Percentiles rank a stretch among this genome's conserved stretches.
Evolutionary conservation across 1,140 invertebrate species (phyloP).

Genomic region (Neomicropteryx cornuta): DNA sequence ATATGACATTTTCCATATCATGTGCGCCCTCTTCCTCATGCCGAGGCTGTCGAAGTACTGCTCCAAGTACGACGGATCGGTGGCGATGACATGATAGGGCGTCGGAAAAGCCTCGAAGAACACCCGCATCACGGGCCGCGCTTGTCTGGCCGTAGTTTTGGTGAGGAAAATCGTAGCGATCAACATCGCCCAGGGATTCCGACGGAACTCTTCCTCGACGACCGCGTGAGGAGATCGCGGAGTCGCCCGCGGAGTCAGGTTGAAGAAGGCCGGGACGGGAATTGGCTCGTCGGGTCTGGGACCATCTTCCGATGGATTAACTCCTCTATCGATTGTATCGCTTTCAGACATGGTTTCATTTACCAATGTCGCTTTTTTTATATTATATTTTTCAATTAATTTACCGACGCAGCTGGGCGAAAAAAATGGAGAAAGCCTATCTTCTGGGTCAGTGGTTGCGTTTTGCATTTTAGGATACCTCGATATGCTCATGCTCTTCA

Average conservation of each 20-base stretch:
- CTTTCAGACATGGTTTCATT: too few species aligned
- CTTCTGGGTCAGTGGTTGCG: too few species aligned
- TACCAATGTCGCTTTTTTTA: too few species aligned
- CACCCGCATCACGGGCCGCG: slow-evolving; percentile 32
- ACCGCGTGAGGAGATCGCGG: slow-evolving; percentile 40
- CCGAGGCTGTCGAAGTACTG: slow-evolving; percentile 38
- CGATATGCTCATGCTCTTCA: too few species aligned
- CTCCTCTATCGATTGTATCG: too few species aligned
- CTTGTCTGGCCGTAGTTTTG: slow-evolving; percentile 37
- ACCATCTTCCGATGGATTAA: too few species aligned
- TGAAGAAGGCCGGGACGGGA: slow-evolving; percentile 25
- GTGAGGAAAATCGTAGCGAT: slow-evolving; percentile 43
- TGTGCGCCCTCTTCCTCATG: slow-evolving; percentile 31
- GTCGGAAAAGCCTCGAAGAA: slow-evolving; percentile 38
- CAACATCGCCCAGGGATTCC: slow-evolving; percentile 42
- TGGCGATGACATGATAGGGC: slow-evolving; percentile 33
- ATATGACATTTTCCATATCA: slow-evolving; percentile 42
- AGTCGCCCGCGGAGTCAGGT: slow-evolving; percentile 30
- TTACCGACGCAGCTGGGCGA: too few species aligned
- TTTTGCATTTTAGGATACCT: too few species aligned
- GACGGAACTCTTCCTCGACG: slow-evolving; percentile 39
- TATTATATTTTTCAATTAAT: too few species aligned
- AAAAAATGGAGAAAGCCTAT: too few species aligned
- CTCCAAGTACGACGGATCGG: slow-evolving; percentile 28
- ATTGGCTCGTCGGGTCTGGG: too few species aligned